These are phyloP conservation scores for Dolomedes plantarius DNA, from an alignment of 2,888 invertebrate species.

Conservation along the genomic window DNA sequence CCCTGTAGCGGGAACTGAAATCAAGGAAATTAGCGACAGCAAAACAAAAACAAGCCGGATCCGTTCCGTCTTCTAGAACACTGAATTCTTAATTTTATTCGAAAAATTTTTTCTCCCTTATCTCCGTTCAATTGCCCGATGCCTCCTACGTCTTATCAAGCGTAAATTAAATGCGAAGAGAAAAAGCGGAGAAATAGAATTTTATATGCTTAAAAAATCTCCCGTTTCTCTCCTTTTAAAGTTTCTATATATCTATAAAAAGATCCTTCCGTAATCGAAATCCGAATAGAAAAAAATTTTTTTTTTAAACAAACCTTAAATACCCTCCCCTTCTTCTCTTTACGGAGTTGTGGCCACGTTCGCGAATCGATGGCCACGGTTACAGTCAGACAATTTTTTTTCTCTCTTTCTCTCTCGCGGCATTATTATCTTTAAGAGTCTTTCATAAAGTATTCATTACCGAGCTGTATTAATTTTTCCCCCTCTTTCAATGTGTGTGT, in stretches of 20 bases:
- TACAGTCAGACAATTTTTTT: too few relatives aligned
- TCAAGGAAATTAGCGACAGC: too few relatives aligned
- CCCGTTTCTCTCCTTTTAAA: too few relatives aligned
- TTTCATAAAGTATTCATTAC: slow-evolving; percentile 71
- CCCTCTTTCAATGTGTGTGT: too few relatives aligned
- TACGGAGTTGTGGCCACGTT: slow-evolving; percentile 48
- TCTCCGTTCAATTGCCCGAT: slow-evolving; percentile 36
- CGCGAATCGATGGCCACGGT: slow-evolving; percentile 66
- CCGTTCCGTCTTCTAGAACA: too few relatives aligned
- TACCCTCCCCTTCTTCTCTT: too few relatives aligned
- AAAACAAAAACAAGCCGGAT: too few relatives aligned
- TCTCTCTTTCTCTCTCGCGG: slow-evolving; percentile 52
- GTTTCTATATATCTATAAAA: too few relatives aligned
- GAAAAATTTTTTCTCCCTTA: too few relatives aligned
- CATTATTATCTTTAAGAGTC: slow-evolving; percentile 27
- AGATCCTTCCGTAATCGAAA: too few relatives aligned
- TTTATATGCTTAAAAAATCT: slow-evolving; percentile 42
- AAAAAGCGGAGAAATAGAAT: slow-evolving; percentile 36
- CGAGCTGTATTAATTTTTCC: slow-evolving; percentile 56
- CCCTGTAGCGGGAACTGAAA: too few relatives aligned
- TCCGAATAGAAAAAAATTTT: slow-evolving; percentile 44
- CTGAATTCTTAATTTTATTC: too few relatives aligned
- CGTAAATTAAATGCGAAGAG: slow-evolving; percentile 66
- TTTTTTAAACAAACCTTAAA: slow-evolving; percentile 49
- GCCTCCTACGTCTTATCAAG: slow-evolving; percentile 62